A percentile compares a stretch with the other conserved stretches of the same genome.
Evolutionary conservation across 2,797 vertebrate species (phyloP).

Genomic region (Menidia menidia): DNA sequence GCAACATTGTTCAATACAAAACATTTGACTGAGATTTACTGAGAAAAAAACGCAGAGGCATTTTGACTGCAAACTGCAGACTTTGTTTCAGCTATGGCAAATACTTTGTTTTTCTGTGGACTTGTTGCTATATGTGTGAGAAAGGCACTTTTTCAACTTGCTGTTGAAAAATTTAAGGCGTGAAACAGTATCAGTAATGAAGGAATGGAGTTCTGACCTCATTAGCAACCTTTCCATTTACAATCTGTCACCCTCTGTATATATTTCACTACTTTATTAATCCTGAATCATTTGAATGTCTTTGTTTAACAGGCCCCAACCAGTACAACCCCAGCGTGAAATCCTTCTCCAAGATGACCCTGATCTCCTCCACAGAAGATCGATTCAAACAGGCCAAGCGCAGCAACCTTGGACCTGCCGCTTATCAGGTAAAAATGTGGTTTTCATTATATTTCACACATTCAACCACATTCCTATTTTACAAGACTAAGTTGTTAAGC

Average conservation of each 20-base stretch:
- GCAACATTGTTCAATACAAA: not conserved
- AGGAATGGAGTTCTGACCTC: no score
- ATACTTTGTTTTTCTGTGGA: no score
- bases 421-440: conserved; percentile 68
- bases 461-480: conserved; percentile 2
- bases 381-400: conserved; percentile 71
- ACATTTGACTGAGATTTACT: no score
- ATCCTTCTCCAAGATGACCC: conserved; percentile 58
- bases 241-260: no score
- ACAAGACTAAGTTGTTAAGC: not conserved
- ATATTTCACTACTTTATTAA: not conserved
- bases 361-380: conserved; percentile 73
- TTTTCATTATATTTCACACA: conserved; percentile 4
- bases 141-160: no score
- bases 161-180: no score
- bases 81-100: no score
- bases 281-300: not conserved
- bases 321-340: conserved; percentile 70
- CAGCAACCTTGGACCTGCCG: conserved; percentile 67
- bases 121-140: no score
- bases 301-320: conserved; percentile 64
- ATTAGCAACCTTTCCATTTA: no score
- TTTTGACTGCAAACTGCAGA: no score
- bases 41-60: no score
- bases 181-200: no score